Percentiles rank a stretch among this genome's conserved stretches.
Conservation (phyloP, 2,797 vertebrate species). For the Vireo griseus region DNA sequence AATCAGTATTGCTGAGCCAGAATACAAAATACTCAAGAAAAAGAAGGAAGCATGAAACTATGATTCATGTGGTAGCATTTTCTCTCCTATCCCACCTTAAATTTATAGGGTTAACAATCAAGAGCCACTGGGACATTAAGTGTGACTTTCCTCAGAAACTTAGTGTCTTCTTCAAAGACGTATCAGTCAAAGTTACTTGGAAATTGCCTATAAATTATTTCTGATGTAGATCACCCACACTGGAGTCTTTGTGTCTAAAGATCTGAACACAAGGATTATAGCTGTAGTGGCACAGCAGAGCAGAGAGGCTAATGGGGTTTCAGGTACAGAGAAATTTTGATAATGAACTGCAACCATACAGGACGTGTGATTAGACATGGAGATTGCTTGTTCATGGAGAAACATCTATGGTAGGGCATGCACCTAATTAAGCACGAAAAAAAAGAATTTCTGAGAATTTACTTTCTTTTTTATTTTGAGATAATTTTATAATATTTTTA, state of each 20-base stretch:
- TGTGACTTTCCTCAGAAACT: background rate
- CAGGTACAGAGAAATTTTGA: background rate
- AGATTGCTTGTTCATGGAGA: background rate
- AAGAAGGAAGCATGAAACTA: background rate
- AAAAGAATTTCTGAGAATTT: background rate
- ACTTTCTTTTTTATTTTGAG: background rate
- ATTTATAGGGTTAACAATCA: conserved; percentile 8
- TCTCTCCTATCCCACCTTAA: background rate
- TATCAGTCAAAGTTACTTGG: background rate
- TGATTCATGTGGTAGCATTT: background rate
- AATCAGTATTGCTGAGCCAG: background rate
- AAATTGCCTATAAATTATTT: background rate
- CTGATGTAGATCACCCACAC: background rate
- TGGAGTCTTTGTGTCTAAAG: background rate
- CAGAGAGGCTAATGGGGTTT: background rate
- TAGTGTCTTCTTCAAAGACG: background rate
- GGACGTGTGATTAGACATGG: background rate
- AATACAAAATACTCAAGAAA: background rate
- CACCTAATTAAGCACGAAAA: background rate
- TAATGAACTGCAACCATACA: background rate
- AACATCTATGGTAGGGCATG: background rate
- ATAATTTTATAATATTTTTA: background rate
- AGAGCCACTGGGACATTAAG: background rate
- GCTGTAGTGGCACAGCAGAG: background rate
- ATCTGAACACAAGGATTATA: background rate